Evolutionary conservation across 2,888 invertebrate species (phyloP), one percentile per base, ranked within the genome.

Genomic region (Leptinotarsa haldemani): DNA sequence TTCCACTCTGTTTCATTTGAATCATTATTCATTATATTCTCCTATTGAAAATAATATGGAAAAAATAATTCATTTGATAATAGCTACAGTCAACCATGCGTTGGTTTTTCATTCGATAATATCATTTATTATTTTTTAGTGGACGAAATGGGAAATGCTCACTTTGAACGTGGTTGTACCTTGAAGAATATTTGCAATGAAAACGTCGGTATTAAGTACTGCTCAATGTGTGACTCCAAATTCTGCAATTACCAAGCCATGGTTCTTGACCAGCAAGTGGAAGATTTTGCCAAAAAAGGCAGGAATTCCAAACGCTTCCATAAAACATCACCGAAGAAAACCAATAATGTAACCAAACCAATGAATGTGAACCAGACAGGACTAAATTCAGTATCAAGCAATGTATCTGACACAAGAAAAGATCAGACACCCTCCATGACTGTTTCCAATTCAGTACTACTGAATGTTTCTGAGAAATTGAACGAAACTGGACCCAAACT

Each of bases 161-260:
- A 40, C 18, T 72, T 72, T 40, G 22, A 67, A 65, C 40, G 72
- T 48, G 65, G 72, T 1, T 72, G 72, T 22, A 68, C 72, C 22
- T 15, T 15, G 40, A 63, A 72, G 20, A 50, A 72, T n/a, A 40
- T 73, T 5, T 76, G 76, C 16, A 22, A 46, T n/a, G 69, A 63
- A 13, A 52, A 15, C 25, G 58, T 69, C 18, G 75, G 68, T 4
- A n/a, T 74, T 5, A 74, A 71, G 58, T 76, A 61, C 53, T 76
- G 76, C 48, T 20, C 16, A 4, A 71, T 69, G 4, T 74, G 74
- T 46, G 65, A 20, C 50, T 50, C 68, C 1, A 64, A 70, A 18
- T 47, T 61, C 22, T 76, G 76, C 30, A 76, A 76, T 52, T 61
- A 65, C 53, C 66, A 46, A 7, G 48, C 18, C 13, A 74, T 74